These are phyloP conservation scores for Dallia pectoralis DNA, from an alignment of 2,797 vertebrate species.

Conservation along the genomic window DNA sequence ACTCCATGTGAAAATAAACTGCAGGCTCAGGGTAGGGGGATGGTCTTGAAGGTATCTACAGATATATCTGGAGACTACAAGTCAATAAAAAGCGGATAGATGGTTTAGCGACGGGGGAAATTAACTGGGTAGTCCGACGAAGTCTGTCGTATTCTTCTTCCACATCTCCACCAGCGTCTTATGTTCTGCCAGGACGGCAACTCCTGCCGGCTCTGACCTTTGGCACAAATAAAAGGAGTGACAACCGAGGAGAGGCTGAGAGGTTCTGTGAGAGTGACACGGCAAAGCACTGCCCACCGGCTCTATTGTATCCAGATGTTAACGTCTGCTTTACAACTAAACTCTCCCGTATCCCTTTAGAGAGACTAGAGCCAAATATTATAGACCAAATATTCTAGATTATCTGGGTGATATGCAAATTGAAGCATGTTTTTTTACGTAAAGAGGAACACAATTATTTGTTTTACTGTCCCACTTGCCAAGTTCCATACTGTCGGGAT, in stretches of 20 bases:
- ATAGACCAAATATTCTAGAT: not conserved
- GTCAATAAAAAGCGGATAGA: no score
- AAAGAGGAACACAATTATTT: not conserved
- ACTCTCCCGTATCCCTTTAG: no score
- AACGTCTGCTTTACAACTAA: not conserved
- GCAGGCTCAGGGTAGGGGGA: no score
- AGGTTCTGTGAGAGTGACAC: not conserved
- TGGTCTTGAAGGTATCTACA: no score
- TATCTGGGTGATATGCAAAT: not conserved
- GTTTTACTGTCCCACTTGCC: not conserved
- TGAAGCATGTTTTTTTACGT: not conserved
- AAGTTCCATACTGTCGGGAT: not conserved
- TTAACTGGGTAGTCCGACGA: not conserved
- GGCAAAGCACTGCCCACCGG: not conserved
- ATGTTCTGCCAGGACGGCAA: not conserved
- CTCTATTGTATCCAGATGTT: not conserved
- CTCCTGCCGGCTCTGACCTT: not conserved
- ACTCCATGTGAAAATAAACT: no score
- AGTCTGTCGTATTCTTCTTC: not conserved
- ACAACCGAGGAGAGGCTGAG: not conserved
- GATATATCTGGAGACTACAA: no score
- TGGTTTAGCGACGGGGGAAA: not conserved
- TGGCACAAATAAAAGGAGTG: not conserved
- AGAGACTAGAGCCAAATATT: not conserved
- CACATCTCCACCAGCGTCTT: not conserved